Conservation (phyloP, 1,140 invertebrate species). For the Limonius californicus region DNA sequence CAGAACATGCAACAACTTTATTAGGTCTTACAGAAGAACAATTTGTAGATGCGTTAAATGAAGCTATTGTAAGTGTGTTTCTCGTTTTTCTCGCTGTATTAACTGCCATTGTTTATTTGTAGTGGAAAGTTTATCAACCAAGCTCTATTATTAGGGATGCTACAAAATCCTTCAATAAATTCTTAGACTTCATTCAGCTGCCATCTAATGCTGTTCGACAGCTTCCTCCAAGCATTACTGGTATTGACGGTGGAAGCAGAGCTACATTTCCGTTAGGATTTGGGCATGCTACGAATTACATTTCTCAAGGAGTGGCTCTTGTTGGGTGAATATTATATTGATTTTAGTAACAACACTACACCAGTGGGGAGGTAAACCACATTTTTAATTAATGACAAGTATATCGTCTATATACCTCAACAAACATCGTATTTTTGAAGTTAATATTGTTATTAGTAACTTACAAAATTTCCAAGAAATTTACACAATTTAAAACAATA, state of each 20-base stretch:
- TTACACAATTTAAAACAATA: no score
- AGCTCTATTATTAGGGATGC: slow-evolving; percentile 54
- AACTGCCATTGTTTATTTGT: slow-evolving; percentile 29
- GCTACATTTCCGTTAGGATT: slow-evolving; percentile 91
- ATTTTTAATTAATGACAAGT: no score
- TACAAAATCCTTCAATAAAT: slow-evolving; percentile 53
- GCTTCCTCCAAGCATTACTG: slow-evolving; percentile 73
- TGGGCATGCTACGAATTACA: slow-evolving; percentile 83
- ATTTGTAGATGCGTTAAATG: slow-evolving; percentile 88
- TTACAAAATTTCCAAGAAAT: no score
- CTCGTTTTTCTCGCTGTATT: not conserved
- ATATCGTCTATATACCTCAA: no score
- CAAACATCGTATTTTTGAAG: no score
- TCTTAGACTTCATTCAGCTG: slow-evolving; percentile 48
- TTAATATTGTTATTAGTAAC: no score
- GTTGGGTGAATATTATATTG: slow-evolving; percentile 67
- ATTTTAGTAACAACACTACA: no score
- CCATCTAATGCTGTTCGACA: slow-evolving; percentile 55
- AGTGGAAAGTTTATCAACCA: slow-evolving; percentile 68
- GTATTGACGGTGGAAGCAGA: slow-evolving; percentile 61
- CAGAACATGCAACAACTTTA: slow-evolving; percentile 69
- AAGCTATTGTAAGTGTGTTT: slow-evolving; percentile 65
- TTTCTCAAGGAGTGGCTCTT: slow-evolving; percentile 67
- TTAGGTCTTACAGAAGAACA: slow-evolving; percentile 65
- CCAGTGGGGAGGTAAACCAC: no score